Evolutionary conservation across 1,140 invertebrate species (phyloP).

Genomic region (Gonioctena quinquepunctata): DNA sequence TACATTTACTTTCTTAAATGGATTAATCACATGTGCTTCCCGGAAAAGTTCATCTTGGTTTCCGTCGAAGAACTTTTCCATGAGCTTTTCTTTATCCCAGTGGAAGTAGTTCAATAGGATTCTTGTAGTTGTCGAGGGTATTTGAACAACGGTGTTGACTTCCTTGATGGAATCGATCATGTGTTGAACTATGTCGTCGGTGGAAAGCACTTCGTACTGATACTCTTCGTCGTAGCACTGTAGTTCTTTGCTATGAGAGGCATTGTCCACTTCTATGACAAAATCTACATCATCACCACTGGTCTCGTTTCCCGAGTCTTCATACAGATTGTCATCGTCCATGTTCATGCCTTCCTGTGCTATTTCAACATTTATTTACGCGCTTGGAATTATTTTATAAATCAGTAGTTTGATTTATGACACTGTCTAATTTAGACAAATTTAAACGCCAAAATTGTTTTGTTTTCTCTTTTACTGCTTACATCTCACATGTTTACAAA

Average conservation of each 20-base stretch:
- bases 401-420: neutral
- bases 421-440: conserved; percentile 23
- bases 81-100: conserved; percentile 77
- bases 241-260: conserved; percentile 68
- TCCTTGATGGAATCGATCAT: conserved; percentile 74
- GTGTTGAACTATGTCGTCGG: conserved; percentile 69
- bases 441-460: conserved; percentile 17
- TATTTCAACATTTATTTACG: conserved; percentile 23
- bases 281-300: conserved; percentile 91
- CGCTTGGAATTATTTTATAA: neutral
- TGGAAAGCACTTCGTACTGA: conserved; percentile 84
- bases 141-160: conserved; percentile 62
- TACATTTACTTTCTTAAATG: conserved; percentile 57
- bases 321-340: conserved; percentile 67
- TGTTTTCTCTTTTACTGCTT: neutral
- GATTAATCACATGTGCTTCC: conserved; percentile 70
- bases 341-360: conserved; percentile 59
- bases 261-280: conserved; percentile 84
- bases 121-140: conserved; percentile 63
- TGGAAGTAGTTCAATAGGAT: conserved; percentile 73
- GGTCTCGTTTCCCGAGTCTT: conserved; percentile 90
- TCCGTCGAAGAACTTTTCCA: conserved; percentile 71
- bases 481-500: conserved; percentile 8
- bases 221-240: conserved; percentile 85
- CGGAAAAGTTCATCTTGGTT: conserved; percentile 68